These are phyloP conservation scores for Hirtodrosophila confusa DNA, from an alignment of 2,888 invertebrate species.

Conservation along the genomic window DNA sequence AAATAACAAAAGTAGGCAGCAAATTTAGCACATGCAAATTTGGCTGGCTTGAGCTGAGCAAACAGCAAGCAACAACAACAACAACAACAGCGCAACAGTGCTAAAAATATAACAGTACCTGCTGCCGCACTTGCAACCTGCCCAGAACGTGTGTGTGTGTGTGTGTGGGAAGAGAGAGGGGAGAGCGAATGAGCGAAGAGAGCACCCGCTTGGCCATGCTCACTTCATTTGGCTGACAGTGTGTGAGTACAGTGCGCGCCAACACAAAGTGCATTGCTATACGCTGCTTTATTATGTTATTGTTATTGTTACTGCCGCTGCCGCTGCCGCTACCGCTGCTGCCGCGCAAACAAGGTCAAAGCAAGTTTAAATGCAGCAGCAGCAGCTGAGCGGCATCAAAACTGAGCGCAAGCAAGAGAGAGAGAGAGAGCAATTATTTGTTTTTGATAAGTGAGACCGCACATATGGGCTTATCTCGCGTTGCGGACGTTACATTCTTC, in stretches of 20 bases:
- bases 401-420: not conserved
- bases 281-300: conserved; percentile 5
- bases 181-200: conserved; percentile 1
- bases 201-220: conserved; percentile 3
- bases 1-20: conserved; percentile 36
- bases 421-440: not conserved
- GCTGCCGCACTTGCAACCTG: conserved; percentile 71
- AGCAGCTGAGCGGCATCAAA: no score
- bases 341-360: conserved; percentile 75
- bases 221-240: conserved; percentile 20
- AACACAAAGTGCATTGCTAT: conserved; percentile 56
- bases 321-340: conserved; percentile 24
- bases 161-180: no score
- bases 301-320: conserved; percentile 33
- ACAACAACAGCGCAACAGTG: conserved; percentile 21
- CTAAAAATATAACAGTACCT: conserved; percentile 75
- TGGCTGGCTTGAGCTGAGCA: conserved; percentile 36
- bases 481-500: no score
- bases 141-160: not conserved
- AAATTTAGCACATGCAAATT: conserved; percentile 76
- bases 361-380: conserved; percentile 66
- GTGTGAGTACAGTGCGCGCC: conserved; percentile 51
- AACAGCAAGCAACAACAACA: conserved; percentile 43
- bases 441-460: no score
- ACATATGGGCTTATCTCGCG: no score